phyloP scores from a whole-genome alignment of 2,797 vertebrate genomes.

The Platalea minor region DNA sequence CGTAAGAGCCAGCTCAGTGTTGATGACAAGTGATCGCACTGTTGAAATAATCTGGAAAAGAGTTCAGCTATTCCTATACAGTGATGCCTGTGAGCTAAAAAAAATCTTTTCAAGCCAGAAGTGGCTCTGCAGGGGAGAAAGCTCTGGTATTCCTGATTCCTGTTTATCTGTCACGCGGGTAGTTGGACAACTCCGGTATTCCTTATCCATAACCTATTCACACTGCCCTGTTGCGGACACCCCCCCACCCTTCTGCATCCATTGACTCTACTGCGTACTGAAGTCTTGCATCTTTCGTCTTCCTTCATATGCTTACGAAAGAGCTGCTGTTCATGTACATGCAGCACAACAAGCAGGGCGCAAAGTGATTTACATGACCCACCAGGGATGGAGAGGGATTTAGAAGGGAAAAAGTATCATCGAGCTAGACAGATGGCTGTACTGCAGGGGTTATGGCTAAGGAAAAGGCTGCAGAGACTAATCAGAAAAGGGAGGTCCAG shows the following conservation, averaged over 20 bases:
- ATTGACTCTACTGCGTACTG: not conserved
- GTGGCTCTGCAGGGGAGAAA: not conserved
- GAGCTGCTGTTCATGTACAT: not conserved
- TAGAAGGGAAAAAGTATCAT: slow-evolving; percentile 2
- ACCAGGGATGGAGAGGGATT: slow-evolving; percentile 36
- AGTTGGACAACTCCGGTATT: not conserved
- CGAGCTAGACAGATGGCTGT: slow-evolving; percentile 22
- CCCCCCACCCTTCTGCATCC: not conserved
- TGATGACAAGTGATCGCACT: not conserved
- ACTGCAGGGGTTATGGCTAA: slow-evolving; percentile 30
- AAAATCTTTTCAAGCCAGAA: not conserved
- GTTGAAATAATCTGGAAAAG: not conserved
- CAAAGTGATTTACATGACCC: slow-evolving; percentile 50
- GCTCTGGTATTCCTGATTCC: not conserved
- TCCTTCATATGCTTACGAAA: not conserved
- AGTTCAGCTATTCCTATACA: not conserved
- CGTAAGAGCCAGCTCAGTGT: fast-evolving
- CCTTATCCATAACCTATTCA: not conserved
- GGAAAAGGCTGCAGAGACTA: not conserved
- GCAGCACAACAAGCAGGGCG: not conserved
- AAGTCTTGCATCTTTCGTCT: not conserved
- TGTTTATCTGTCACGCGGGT: not conserved
- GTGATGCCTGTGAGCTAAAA: not conserved
- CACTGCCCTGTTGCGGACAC: not conserved
- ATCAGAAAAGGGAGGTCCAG: not conserved